Percentiles rank a stretch among this genome's conserved stretches.
These are phyloP conservation scores for Phoronis australis DNA, from an alignment of 2,888 invertebrate genomes.

Conservation along the genomic window DNA sequence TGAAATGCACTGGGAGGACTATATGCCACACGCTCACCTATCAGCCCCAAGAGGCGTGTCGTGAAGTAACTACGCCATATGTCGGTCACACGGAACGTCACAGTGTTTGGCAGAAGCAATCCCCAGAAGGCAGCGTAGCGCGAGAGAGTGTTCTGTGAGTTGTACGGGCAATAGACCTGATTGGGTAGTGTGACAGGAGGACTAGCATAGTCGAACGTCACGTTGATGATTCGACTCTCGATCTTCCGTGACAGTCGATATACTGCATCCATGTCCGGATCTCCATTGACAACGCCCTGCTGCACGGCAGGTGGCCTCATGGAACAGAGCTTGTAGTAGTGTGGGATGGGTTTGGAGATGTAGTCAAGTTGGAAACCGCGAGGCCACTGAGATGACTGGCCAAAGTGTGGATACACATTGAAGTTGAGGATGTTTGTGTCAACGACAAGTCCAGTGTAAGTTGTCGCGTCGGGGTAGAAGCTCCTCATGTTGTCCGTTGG, in stretches of 20 bases:
- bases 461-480: too few relatives aligned
- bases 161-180: slow-evolving; percentile 26
- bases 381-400: slow-evolving; percentile 35
- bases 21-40: slow-evolving; percentile 23
- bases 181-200: slow-evolving; percentile 25
- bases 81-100: slow-evolving; percentile 26
- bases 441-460: too few relatives aligned
- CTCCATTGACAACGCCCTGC: slow-evolving; percentile 32
- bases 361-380: slow-evolving; percentile 30
- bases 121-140: slow-evolving; percentile 29
- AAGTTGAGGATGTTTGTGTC: too few relatives aligned
- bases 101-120: slow-evolving; percentile 24
- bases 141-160: slow-evolving; percentile 36
- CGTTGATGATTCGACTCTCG: slow-evolving; percentile 11
- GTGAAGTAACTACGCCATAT: slow-evolving; percentile 36
- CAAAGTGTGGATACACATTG: slow-evolving; percentile 27
- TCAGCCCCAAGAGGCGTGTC: slow-evolving; percentile 26
- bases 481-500: too few relatives aligned
- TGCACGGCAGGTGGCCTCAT: slow-evolving; percentile 22
- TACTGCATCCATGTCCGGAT: slow-evolving; percentile 38
- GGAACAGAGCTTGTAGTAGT: slow-evolving; percentile 10
- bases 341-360: slow-evolving; percentile 6
- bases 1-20: slow-evolving; percentile 22
- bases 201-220: slow-evolving; percentile 24
- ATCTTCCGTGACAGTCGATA: slow-evolving; percentile 25